Conservation (phyloP, 92 coral and sea anemone species). For the Zoanthus gigantus region DNA sequence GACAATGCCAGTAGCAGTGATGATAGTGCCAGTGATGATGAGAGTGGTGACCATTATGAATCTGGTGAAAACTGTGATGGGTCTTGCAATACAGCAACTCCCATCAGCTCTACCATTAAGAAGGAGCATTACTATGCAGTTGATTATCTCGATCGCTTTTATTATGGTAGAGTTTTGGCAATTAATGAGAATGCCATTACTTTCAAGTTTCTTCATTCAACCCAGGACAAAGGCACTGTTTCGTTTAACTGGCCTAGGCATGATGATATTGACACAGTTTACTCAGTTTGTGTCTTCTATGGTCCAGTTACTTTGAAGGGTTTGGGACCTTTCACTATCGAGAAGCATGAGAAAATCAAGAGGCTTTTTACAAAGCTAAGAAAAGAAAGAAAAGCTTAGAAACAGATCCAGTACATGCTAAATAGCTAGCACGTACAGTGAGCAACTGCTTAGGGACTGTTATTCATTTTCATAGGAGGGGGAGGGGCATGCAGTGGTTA, state of each 20-base stretch:
- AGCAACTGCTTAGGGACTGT: neutral
- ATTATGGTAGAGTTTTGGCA: conserved; percentile 51
- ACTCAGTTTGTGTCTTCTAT: conserved; percentile 29
- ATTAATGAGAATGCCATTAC: neutral
- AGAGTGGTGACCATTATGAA: neutral
- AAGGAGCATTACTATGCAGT: conserved; percentile 40
- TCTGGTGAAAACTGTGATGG: neutral
- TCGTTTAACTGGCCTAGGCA: conserved; percentile 49
- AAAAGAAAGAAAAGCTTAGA: conserved; percentile 26
- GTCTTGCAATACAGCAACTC: neutral
- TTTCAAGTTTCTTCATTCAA: conserved; percentile 45
- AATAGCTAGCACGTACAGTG: neutral
- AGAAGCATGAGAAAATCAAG: conserved; percentile 6
- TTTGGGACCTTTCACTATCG: conserved; percentile 18
- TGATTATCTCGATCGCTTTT: conserved; percentile 46
- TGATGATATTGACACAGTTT: conserved; percentile 35
- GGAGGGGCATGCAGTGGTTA: neutral
- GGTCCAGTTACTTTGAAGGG: conserved; percentile 50
- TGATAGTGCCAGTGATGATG: neutral
- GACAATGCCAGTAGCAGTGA: neutral
- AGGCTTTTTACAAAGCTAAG: conserved; percentile 15
- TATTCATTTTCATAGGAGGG: neutral
- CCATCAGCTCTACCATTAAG: neutral
- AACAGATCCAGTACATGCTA: neutral
- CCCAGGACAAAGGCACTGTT: conserved; percentile 38